Percentiles rank a stretch among this genome's conserved stretches.
phyloP scores from a whole-genome alignment of 2,888 invertebrate genomes.

The Eubasilissa splendida region DNA sequence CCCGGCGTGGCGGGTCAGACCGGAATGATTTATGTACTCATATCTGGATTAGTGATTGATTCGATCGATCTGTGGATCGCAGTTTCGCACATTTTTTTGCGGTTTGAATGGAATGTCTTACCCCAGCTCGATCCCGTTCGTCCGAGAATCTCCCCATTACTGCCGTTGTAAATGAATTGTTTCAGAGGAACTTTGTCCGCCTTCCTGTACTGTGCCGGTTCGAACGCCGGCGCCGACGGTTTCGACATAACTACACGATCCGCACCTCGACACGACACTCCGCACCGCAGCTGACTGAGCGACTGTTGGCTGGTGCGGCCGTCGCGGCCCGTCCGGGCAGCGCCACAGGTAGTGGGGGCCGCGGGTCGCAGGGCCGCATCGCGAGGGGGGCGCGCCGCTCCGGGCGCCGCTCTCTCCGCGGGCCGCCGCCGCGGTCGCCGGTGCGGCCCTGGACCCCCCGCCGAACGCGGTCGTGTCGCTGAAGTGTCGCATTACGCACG shows the following conservation, averaged over 20 bases:
- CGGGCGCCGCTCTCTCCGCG: background rate
- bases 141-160: conserved; percentile 70
- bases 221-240: conserved; percentile 54
- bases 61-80: background rate
- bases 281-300: conserved; percentile 27
- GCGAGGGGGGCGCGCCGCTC: background rate
- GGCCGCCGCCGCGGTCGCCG: background rate
- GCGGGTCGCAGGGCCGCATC: conserved; percentile 6
- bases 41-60: background rate
- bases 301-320: conserved; percentile 33
- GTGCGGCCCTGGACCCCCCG: background rate
- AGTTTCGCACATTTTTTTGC: background rate
- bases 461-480: background rate
- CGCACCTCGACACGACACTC: conserved; percentile 47
- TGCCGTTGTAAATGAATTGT: conserved; percentile 68
- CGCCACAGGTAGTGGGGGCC: conserved; percentile 40
- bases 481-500: conserved; percentile 25
- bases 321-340: conserved; percentile 19
- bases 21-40: conserved; percentile 21
- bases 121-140: conserved; percentile 73
- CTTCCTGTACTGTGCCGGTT: conserved; percentile 58
- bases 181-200: conserved; percentile 63
- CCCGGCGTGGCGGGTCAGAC: conserved; percentile 1
- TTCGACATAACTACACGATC: conserved; percentile 46
- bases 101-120: conserved; percentile 63